Conservation (phyloP, 2,888 invertebrate species). For the Lamellibrachia satsuma region DNA sequence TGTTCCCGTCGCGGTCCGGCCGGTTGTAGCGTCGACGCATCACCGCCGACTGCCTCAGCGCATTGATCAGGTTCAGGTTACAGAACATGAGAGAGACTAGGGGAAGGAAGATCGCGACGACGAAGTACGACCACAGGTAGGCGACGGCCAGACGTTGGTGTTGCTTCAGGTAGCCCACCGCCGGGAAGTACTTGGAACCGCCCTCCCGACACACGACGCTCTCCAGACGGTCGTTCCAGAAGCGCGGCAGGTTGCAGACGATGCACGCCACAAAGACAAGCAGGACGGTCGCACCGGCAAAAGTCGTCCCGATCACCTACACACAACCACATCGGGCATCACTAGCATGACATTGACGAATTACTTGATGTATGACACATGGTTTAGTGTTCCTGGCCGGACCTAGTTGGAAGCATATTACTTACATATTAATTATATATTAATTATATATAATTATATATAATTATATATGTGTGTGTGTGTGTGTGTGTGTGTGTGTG, state of each 20-base stretch:
- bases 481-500: too few relatives aligned
- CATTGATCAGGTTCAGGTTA: conserved; percentile 55
- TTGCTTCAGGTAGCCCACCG: conserved; percentile 19
- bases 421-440: not conserved
- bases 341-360: not conserved
- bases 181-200: not conserved
- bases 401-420: not conserved
- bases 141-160: conserved; percentile 23
- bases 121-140: conserved; percentile 47
- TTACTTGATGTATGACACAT: not conserved
- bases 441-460: too few relatives aligned
- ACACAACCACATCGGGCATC: not conserved
- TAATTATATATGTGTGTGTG: not conserved
- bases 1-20: not conserved
- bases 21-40: conserved; percentile 28
- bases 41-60: conserved; percentile 31
- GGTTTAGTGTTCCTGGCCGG: conserved; percentile 45
- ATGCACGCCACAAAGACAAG: conserved; percentile 35
- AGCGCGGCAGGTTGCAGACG: conserved; percentile 30
- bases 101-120: conserved; percentile 57
- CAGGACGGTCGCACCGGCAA: conserved; percentile 52
- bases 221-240: not conserved
- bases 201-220: conserved; percentile 19
- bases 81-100: conserved; percentile 56
- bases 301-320: conserved; percentile 49